These are phyloP conservation scores for Vesta saturnalis DNA, from an alignment of 2,888 invertebrate species.

Conservation along the genomic window DNA sequence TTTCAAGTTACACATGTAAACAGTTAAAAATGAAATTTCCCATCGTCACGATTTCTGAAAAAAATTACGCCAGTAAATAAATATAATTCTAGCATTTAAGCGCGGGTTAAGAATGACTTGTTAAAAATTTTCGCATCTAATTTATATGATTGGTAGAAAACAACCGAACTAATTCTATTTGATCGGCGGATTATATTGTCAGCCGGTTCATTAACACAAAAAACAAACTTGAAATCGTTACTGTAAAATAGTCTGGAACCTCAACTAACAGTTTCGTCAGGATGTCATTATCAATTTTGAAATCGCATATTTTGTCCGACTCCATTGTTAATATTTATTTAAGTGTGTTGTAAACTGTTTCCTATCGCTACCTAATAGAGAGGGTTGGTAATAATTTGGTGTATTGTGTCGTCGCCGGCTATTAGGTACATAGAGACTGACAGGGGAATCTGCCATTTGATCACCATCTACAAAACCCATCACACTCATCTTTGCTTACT, in stretches of 20 bases:
- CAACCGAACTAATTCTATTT: slow-evolving; percentile 33
- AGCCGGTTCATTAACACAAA: slow-evolving; percentile 31
- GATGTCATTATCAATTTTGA: slow-evolving; percentile 38
- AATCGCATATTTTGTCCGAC: slow-evolving; percentile 38
- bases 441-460: slow-evolving; percentile 39
- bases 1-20: slow-evolving; percentile 34
- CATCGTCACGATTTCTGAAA: not conserved
- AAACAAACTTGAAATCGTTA: slow-evolving; percentile 33
- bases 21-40: slow-evolving; percentile 14
- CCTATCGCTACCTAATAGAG: slow-evolving; percentile 43
- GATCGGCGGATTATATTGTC: slow-evolving; percentile 24
- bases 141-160: slow-evolving; percentile 35
- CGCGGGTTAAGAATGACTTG: slow-evolving; percentile 20
- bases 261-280: slow-evolving; percentile 33
- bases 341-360: slow-evolving; percentile 44
- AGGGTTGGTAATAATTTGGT: slow-evolving; percentile 43
- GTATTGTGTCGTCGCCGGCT: slow-evolving; percentile 36
- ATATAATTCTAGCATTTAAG: slow-evolving; percentile 9
- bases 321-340: slow-evolving; percentile 46
- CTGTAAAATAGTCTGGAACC: slow-evolving; percentile 25
- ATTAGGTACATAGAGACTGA: slow-evolving; percentile 30
- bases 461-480: slow-evolving; percentile 19
- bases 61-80: not conserved
- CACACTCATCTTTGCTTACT: slow-evolving; percentile 7
- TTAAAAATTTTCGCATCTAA: slow-evolving; percentile 25